These are phyloP conservation scores for Pectinophora gossypiella DNA, from an alignment of 1,140 invertebrate species.

Conservation along the genomic window DNA sequence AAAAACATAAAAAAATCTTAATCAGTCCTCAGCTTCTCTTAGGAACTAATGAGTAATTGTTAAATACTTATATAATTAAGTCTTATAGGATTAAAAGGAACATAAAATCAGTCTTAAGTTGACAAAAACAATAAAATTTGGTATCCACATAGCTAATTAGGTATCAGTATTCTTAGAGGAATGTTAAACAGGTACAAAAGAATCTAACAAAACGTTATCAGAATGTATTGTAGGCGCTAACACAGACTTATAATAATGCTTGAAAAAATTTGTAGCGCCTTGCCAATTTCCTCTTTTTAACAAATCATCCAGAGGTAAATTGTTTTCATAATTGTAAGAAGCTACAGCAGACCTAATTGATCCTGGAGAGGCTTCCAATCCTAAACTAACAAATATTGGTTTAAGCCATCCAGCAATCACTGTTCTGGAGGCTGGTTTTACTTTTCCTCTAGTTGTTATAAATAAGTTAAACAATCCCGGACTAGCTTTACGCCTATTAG, in stretches of 20 bases:
- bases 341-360: constrained; percentile 20
- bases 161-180: neutral
- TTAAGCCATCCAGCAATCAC: constrained; percentile 35
- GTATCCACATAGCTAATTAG: neutral
- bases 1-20: neutral
- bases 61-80: too few species aligned
- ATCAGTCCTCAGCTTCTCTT: too few species aligned
- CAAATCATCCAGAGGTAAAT: constrained; percentile 14
- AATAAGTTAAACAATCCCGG: constrained; percentile 2
- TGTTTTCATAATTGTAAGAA: constrained; percentile 1
- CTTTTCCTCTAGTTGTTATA: constrained; percentile 21
- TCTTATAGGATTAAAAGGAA: too few species aligned
- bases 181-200: too few species aligned
- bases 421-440: constrained; percentile 25
- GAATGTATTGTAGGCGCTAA: neutral
- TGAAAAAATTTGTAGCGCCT: constrained; percentile 14
- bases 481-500: neutral
- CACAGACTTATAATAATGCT: constrained; percentile 15
- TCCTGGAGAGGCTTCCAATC: constrained; percentile 21
- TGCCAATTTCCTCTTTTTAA: constrained; percentile 18
- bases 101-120: neutral
- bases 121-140: neutral
- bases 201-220: neutral
- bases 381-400: constrained; percentile 13
- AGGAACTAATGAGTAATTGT: neutral